Evolutionary conservation across 2,797 vertebrate genomes (phyloP), one percentile per base, ranked within the genome.

Genomic region (Amniataba percoides): DNA sequence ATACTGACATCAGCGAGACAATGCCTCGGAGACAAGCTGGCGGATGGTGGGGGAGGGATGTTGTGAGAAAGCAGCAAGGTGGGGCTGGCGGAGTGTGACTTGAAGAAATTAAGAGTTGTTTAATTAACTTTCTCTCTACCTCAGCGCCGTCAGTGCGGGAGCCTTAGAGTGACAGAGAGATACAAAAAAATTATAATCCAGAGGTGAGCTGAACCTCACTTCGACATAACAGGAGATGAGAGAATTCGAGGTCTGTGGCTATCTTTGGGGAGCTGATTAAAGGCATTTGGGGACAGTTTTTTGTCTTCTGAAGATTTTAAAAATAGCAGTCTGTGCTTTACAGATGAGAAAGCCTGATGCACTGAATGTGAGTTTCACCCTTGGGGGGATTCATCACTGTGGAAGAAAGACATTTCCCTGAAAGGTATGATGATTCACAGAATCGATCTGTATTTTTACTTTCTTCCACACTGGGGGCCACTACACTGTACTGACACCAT

Each of bases 21-120:
- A 59, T 43, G 62, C 72, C 69, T 72, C 5, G n/a, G 77, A 84
- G 76, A 81, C 64, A 11, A 19, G 70, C 48, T 42, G 71, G 73
- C 61, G 80, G 80, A 71, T 9, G 67, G 21, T 52, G 25, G 60
- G 52, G 70, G 55, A 53, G 73, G 73, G 65, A 61, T n/a, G 31
- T 25, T 69, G 63, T 14, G 65, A 87, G 77, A 87, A 31, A 75
- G 65, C 71, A 57, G 76, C 55, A 55, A 83, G 77, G 78, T 83
- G 81, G 72, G 65, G 74, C 73, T 36, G 74, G 49, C 74, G 68
- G 80, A 86, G 82, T 85, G 78, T 77, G 85, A 88, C 82, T 56
- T 72, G 16, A 65, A 87, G 74, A 87, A 87, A 88, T 88, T 80
- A 86, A 74, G 80, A 78, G 80, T 75, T 75, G 68, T 87, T 89